Base-by-base conservation (phyloP, 2,113 vertebrate genomes). In the Corythaixoides concolor region DNA sequence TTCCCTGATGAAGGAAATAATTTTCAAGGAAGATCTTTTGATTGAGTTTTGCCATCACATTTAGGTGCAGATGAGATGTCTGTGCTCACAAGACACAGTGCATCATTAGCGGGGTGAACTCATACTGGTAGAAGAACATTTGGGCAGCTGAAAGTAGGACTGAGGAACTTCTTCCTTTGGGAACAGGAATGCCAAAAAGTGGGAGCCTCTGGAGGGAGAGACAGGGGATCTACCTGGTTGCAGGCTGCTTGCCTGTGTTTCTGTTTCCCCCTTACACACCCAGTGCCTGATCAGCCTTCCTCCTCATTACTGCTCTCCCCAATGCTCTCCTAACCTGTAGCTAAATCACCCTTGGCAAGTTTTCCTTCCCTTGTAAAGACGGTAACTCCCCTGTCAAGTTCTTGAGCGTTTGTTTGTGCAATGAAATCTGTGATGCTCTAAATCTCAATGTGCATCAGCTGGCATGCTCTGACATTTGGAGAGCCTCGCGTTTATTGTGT, bases 401-500 rank as follows among this genome's bases (percentile, higher is more conserved):
- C 94, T 94, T 76, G 92, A 97, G 91, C 76, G 2, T 96, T 95
- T 94, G 90, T 96, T 95, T 93, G 96, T 83, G 95, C 97, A 89
- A 20, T 90, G 95, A 95, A 97, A 95, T 95, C 94, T 97, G 95
- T 95, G 95, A 96, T 96, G 93, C 96, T 96, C 91, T 82, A 96
- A 91, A 96, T 95, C 96, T 97, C 97, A 89, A 74, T 96, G 96
- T 96, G 96, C 93, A 97, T 97, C 97, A 97, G 95, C 97, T 97
- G 97, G 97, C 95, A 70, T 37, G 90, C 91, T 89, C 89, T 96
- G 96, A 96, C 96, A 97, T 95, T 95, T 95, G 93, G 95, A 95
- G 84, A 87, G 97, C 83, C 78, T 89, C 70, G 20, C 82, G 20
- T 80, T 90, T 69, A 2, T 73, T 78, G 95, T 91, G 91, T 96